phyloP scores from a whole-genome alignment of 2,797 vertebrate genomes.

The Malurus splendens region DNA sequence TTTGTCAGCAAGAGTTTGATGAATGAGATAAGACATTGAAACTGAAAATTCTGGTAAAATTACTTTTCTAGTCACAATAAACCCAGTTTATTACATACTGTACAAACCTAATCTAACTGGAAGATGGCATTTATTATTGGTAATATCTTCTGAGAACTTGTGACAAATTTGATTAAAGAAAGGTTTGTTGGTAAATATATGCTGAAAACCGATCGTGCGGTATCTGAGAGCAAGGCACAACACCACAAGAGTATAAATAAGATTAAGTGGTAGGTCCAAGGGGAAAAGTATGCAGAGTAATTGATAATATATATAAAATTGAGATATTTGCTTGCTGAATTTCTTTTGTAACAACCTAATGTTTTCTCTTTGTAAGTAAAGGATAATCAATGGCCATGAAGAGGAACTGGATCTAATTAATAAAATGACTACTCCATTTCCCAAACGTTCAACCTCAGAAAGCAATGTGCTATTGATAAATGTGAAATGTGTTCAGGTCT shows the following conservation, averaged over 20 bases:
- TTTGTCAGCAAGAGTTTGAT: slow-evolving; percentile 8
- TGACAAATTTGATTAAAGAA: neutral
- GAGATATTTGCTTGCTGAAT: neutral
- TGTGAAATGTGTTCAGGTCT: slow-evolving; percentile 16
- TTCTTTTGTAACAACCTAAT: neutral
- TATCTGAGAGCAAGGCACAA: neutral
- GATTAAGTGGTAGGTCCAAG: neutral
- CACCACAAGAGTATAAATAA: neutral
- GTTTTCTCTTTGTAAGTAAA: slow-evolving; percentile 1
- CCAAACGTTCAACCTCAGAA: slow-evolving; percentile 6
- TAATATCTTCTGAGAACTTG: neutral
- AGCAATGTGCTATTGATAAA: slow-evolving; percentile 38
- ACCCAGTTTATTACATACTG: neutral
- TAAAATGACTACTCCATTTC: slow-evolving; percentile 20
- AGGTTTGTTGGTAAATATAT: neutral
- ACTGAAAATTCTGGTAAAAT: neutral
- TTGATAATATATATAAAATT: neutral
- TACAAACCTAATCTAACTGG: neutral
- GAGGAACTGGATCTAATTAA: slow-evolving; percentile 40
- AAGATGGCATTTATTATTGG: neutral
- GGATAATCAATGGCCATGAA: slow-evolving; percentile 16
- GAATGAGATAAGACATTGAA: neutral
- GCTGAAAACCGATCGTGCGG: neutral
- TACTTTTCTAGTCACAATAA: neutral
- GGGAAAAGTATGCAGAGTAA: neutral